phyloP scores from a whole-genome alignment of 2,113 vertebrate species.

The Chauna torquata region DNA sequence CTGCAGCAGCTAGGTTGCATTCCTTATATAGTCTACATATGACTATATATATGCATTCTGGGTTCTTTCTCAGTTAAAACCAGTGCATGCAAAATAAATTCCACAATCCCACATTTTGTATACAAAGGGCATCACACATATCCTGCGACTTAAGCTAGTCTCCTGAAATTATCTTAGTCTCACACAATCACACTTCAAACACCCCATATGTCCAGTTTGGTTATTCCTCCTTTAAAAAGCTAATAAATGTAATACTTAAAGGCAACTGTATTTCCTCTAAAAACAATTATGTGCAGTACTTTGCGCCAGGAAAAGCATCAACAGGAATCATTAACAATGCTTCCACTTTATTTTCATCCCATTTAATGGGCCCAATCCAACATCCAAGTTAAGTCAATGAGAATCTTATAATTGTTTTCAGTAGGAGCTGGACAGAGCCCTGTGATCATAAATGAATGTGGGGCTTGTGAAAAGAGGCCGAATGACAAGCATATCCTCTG shows the following conservation, averaged over 20 bases:
- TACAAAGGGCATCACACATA: conserved; percentile 66
- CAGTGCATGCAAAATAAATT: conserved; percentile 46
- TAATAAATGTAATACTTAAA: conserved; percentile 61
- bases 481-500: neutral
- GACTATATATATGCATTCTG: conserved; percentile 34
- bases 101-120: conserved; percentile 39
- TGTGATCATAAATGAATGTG: neutral
- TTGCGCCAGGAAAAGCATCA: conserved; percentile 38
- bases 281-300: conserved; percentile 48
- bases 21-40: conserved; percentile 21
- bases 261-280: conserved; percentile 50
- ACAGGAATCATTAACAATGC: conserved; percentile 6
- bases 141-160: conserved; percentile 53
- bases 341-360: conserved; percentile 41
- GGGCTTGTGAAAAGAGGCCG: neutral
- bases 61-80: conserved; percentile 44
- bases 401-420: neutral
- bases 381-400: neutral
- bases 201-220: conserved; percentile 73
- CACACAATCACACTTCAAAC: conserved; percentile 74
- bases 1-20: neutral
- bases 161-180: conserved; percentile 70
- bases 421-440: neutral
- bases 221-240: conserved; percentile 65
- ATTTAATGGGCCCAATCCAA: conserved; percentile 14